These are phyloP conservation scores for Colossoma macropomum DNA, from an alignment of 2,113 vertebrate genomes.

Conservation along the genomic window DNA sequence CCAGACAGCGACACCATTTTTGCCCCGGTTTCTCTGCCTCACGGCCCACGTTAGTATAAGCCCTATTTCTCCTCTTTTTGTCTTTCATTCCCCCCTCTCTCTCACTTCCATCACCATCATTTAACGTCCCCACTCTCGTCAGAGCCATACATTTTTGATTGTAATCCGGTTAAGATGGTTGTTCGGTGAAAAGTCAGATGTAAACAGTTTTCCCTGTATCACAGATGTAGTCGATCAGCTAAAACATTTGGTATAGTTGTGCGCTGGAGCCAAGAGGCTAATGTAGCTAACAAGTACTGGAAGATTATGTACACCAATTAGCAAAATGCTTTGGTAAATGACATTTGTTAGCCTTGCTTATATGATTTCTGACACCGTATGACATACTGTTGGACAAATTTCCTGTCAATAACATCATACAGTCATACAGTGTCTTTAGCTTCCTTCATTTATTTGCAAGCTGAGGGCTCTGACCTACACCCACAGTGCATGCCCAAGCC, in stretches of 20 bases:
- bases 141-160: not conserved
- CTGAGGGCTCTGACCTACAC: not conserved
- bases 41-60: conserved; percentile 86
- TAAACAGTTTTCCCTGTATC: too few species aligned
- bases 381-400: not conserved
- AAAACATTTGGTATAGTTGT: too few species aligned
- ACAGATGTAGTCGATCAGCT: too few species aligned
- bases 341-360: too few species aligned
- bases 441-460: not conserved
- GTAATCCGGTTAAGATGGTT: not conserved
- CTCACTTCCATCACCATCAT: not conserved
- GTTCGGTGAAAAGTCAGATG: too few species aligned
- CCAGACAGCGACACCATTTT: conserved; percentile 84
- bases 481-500: not conserved
- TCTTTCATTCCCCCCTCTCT: conserved; percentile 42
- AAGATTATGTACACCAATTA: too few species aligned
- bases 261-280: too few species aligned
- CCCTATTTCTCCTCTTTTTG: conserved; percentile 58
- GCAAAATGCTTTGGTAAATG: too few species aligned
- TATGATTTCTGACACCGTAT: too few species aligned
- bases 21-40: conserved; percentile 80
- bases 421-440: not conserved
- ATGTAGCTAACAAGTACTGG: too few species aligned
- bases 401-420: too few species aligned
- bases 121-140: not conserved